Percentiles rank a stretch among this genome's conserved stretches.
phyloP scores from a whole-genome alignment of 2,797 vertebrate genomes.

The Rhynchonycteris naso region DNA sequence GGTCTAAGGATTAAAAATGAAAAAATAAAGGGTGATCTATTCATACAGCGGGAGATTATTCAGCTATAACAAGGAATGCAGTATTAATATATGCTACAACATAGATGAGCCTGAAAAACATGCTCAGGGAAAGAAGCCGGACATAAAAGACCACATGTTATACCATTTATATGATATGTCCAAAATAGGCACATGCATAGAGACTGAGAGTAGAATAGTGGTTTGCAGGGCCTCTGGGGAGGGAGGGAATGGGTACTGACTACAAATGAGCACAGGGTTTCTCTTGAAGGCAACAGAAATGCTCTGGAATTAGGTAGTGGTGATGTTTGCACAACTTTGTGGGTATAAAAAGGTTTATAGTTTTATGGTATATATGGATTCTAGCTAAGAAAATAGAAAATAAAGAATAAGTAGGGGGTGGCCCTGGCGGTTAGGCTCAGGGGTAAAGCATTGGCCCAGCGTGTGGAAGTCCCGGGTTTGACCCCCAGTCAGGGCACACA shows the following conservation, averaged over 20 bases:
- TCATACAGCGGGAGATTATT: not conserved
- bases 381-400: not conserved
- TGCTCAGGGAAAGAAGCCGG: not conserved
- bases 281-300: not conserved
- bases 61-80: not conserved
- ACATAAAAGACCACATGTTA: not conserved
- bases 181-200: not conserved
- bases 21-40: not conserved
- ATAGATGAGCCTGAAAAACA: not conserved
- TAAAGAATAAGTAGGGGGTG: not conserved
- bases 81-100: not conserved
- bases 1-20: not conserved
- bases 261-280: not conserved
- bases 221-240: not conserved
- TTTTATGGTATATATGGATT: conserved; percentile 1
- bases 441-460: no score
- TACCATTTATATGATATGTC: not conserved
- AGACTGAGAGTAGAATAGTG: not conserved
- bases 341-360: not conserved
- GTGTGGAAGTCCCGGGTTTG: no score
- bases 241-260: not conserved
- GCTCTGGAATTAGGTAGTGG: not conserved
- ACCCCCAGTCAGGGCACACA: no score
- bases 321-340: not conserved
- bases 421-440: no score